Base-by-base conservation (phyloP, 2,113 vertebrate genomes). In the Dasyurus viverrinus region DNA sequence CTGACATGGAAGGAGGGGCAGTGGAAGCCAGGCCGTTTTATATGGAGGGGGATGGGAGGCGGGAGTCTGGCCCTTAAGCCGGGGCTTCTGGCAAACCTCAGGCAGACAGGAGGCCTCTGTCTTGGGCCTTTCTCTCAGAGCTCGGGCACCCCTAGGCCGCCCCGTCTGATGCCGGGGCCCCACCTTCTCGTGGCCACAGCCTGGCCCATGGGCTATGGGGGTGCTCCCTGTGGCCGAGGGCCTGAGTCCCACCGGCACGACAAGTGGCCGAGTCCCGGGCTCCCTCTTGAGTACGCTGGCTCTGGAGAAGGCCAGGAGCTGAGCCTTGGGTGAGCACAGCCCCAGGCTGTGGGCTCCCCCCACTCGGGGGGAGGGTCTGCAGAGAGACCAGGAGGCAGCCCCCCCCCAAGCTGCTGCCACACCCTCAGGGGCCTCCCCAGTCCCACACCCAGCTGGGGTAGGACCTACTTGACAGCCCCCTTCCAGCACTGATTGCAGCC, bases 41-140 rank as follows among this genome's bases (percentile, higher is more conserved):
- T 94, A 0, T 8, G 1, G 42, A 53, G 90, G 54, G 46, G 60
- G 19, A 3, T 6, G 48, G 52, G 68, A 97, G 97, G 96, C 90
- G 96, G 22, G 26, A 92, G 90, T 95, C 93, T 96, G 97, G 96
- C 96, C 91, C 95, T 92, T 48, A 27, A 24, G 55, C 5, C 0
- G 24, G 42, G 90, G 76, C 46, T 92, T 52, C 10, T 0, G 0
- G 0, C 55, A 27, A 57, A 57, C 8, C 26, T 27, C 55, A 57
- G 26, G 2, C 55, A 60, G 27, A 60, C 12, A 14, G 3, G 10
- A 36, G 27, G 57, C 27, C 14, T 57, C 27, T 12, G 27, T 60
- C 10, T 14, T 14, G 9, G 57, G 3, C 12, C 57, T 60, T 60
- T 27, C 25, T 57, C 25, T 57, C 55, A 30, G 55, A 27, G 26